Conservation (phyloP, 1,140 invertebrate species). For the Aricia agestis region DNA sequence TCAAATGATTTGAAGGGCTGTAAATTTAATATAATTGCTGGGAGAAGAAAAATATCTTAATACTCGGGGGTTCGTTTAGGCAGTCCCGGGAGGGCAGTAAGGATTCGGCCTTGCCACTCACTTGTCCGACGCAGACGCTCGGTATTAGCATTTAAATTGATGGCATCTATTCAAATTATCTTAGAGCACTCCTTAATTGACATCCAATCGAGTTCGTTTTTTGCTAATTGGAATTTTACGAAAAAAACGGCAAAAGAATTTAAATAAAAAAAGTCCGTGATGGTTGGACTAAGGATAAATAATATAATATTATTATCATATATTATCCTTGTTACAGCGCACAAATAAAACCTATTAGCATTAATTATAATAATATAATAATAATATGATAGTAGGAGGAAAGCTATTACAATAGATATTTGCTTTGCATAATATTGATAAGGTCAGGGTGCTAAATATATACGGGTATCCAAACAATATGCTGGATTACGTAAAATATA, state of each 20-base stretch:
- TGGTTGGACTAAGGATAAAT: no score
- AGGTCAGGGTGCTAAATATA: no score
- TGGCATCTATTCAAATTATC: slow-evolving; percentile 29
- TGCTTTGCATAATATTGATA: no score
- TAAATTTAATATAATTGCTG: slow-evolving; percentile 56
- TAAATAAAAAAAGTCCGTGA: no score
- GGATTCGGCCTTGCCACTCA: slow-evolving; percentile 56
- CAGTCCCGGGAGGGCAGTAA: slow-evolving; percentile 37
- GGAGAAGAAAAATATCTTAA: slow-evolving; percentile 58
- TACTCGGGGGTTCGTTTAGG: slow-evolving; percentile 49
- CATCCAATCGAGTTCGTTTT: not conserved
- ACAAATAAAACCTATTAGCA: no score
- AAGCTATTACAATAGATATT: no score
- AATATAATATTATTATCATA: no score
- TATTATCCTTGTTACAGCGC: no score
- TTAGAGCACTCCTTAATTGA: slow-evolving; percentile 2
- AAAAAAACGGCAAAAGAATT: not conserved
- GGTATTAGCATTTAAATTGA: slow-evolving; percentile 63
- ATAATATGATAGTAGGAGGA: no score
- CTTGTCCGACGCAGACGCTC: slow-evolving; percentile 43
- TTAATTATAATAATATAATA: no score
- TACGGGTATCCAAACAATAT: no score
- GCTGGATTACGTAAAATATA: not conserved
- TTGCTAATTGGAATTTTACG: not conserved
- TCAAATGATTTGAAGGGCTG: slow-evolving; percentile 37